Conservation (phyloP, 2,113 vertebrate genomes). For the Larimichthys polyactis region DNA sequence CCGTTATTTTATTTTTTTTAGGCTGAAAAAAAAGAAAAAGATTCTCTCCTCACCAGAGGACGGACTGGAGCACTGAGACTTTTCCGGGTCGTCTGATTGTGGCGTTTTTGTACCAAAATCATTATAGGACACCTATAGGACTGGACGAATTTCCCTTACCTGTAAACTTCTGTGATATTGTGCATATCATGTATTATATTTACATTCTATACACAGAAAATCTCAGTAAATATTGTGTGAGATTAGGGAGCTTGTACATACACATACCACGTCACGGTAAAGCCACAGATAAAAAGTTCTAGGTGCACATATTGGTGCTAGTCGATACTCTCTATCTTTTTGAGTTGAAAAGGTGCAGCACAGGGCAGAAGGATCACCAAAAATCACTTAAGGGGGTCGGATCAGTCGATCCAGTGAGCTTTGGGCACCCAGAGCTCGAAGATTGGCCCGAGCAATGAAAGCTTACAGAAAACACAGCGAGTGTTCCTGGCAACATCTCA, state of each 20-base stretch:
- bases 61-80: constrained; percentile 47
- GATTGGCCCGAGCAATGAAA: background rate
- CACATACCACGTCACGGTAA: constrained; percentile 51
- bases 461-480: background rate
- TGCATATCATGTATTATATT: constrained; percentile 84
- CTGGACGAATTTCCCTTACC: constrained; percentile 46
- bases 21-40: background rate
- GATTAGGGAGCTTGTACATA: constrained; percentile 72
- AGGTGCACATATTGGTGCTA: constrained; percentile 72
- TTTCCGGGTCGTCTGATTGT: constrained; percentile 4
- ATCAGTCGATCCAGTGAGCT: constrained; percentile 16
- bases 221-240: constrained; percentile 60
- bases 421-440: constrained; percentile 7
- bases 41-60: constrained; percentile 36
- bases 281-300: constrained; percentile 54
- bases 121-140: constrained; percentile 62
- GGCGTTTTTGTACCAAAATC: constrained; percentile 65
- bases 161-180: constrained; percentile 71
- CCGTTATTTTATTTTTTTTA: background rate
- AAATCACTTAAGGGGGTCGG: constrained; percentile 6
- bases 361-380: constrained; percentile 46
- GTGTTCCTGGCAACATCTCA: constrained; percentile 3
- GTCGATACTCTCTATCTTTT: constrained; percentile 46
- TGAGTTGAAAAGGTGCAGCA: constrained; percentile 37
- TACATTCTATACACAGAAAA: constrained; percentile 74